These are phyloP conservation scores for Porites lutea DNA, from an alignment of 64 coral and sea anemone genomes.

Conservation along the genomic window DNA sequence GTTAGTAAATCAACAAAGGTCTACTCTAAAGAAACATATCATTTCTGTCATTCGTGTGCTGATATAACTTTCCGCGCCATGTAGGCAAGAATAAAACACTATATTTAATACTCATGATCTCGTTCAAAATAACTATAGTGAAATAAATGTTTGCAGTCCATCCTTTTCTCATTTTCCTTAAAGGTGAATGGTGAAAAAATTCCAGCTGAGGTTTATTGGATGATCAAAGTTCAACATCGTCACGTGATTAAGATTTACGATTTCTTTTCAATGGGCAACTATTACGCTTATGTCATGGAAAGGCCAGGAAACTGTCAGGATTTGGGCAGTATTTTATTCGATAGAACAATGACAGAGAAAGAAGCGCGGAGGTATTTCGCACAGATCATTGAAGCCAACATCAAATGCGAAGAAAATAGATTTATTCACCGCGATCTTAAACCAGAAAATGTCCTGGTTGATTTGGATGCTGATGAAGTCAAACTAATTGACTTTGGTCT, in stretches of 20 bases:
- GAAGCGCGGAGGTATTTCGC: neutral
- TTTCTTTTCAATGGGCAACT: neutral
- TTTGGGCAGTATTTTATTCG: neutral
- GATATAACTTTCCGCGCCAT: too few relatives aligned
- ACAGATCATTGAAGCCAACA: conserved; percentile 25
- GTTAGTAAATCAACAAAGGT: too few relatives aligned
- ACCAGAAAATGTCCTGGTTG: conserved; percentile 7
- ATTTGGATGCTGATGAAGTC: conserved; percentile 1
- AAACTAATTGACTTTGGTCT: conserved; percentile 35
- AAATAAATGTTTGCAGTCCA: too few relatives aligned
- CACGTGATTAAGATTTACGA: conserved; percentile 19
- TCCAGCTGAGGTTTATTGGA: conserved; percentile 7
- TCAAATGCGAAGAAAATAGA: conserved; percentile 22
- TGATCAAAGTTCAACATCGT: neutral
- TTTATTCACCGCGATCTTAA: conserved; percentile 6
- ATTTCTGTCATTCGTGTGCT: too few relatives aligned
- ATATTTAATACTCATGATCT: too few relatives aligned
- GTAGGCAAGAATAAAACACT: too few relatives aligned
- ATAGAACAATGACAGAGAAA: neutral
- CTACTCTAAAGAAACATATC: too few relatives aligned
- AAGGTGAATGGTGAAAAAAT: neutral
- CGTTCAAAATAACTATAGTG: too few relatives aligned
- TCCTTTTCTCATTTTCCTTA: too few relatives aligned
- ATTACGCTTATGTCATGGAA: conserved; percentile 6
- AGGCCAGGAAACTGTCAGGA: conserved; percentile 8